A percentile compares a stretch with the other conserved stretches of the same genome.
phyloP scores from a whole-genome alignment of 2,797 vertebrate species.

The Lepus oiostolus region DNA sequence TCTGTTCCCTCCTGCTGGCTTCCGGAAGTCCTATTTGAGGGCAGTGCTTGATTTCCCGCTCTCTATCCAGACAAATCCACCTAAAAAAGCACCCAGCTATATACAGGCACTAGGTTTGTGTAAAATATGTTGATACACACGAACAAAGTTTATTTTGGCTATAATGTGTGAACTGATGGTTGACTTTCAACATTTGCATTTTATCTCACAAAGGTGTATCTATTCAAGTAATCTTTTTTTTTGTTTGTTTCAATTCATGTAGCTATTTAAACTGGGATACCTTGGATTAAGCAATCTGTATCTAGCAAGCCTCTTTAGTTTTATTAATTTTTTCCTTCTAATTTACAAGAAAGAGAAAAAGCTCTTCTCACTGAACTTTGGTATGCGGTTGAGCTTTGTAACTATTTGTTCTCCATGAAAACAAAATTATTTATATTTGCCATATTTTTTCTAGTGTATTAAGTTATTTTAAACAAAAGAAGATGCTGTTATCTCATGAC shows the following conservation, averaged over 20 bases:
- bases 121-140: constrained; percentile 98
- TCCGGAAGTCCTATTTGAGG: constrained; percentile 68
- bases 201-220: constrained; percentile 94
- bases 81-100: constrained; percentile 84
- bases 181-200: constrained; percentile 93
- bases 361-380: constrained; percentile 88
- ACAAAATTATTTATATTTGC: constrained; percentile 92
- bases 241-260: constrained; percentile 89
- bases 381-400: constrained; percentile 90
- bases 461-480: constrained; percentile 91
- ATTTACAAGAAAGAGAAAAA: constrained; percentile 88
- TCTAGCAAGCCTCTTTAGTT: constrained; percentile 82
- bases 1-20: constrained; percentile 69
- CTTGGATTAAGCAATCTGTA: constrained; percentile 83
- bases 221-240: constrained; percentile 91
- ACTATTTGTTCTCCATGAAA: constrained; percentile 94
- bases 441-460: constrained; percentile 93
- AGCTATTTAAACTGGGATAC: constrained; percentile 92
- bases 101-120: constrained; percentile 93
- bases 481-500: constrained; percentile 90
- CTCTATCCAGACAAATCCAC: constrained; percentile 74
- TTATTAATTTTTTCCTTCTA: constrained; percentile 68
- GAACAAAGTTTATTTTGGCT: constrained; percentile 96
- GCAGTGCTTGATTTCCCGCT: constrained; percentile 81
- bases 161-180: constrained; percentile 94